Conservation (phyloP, 2,113 vertebrate genomes). For the Nerophis ophidion region DNA sequence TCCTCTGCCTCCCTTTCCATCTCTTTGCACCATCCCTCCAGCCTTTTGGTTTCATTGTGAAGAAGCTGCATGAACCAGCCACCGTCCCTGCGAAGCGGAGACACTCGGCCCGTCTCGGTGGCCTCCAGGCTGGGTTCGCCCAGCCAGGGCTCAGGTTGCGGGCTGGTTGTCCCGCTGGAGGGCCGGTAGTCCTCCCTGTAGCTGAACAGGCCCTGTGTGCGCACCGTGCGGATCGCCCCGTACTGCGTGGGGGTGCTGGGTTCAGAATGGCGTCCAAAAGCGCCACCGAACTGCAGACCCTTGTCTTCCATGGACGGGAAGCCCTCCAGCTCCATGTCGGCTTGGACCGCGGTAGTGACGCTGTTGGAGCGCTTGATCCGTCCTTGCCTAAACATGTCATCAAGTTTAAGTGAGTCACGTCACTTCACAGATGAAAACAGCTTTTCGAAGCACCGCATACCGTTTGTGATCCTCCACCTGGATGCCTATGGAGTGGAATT, state of each 20-base stretch:
- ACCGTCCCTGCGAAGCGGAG: constrained; percentile 84
- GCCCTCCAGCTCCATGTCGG: constrained; percentile 92
- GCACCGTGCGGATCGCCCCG: constrained; percentile 88
- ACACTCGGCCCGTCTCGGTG: constrained; percentile 78
- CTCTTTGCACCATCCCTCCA: constrained; percentile 97
- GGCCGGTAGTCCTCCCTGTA: constrained; percentile 93
- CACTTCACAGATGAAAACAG: background rate
- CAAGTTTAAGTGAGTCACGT: background rate
- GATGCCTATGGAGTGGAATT: constrained; percentile 93
- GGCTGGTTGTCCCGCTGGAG: constrained; percentile 81
- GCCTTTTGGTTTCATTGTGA: constrained; percentile 89
- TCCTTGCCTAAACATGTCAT: constrained; percentile 73
- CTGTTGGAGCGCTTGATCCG: constrained; percentile 97
- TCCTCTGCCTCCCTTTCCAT: constrained; percentile 97
- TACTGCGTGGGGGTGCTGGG: constrained; percentile 97
- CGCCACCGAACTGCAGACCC: constrained; percentile 92
- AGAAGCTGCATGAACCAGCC: constrained; percentile 97
- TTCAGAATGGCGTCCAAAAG: constrained; percentile 89
- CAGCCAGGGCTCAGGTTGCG: constrained; percentile 87
- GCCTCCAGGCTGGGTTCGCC: constrained; percentile 78
- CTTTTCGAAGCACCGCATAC: constrained; percentile 56
- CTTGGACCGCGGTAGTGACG: constrained; percentile 94
- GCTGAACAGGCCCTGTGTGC: constrained; percentile 96
- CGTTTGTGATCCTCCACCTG: constrained; percentile 95
- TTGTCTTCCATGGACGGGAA: constrained; percentile 95